Conservation (phyloP, 2,113 vertebrate species). For the Pao palembangensis region DNA sequence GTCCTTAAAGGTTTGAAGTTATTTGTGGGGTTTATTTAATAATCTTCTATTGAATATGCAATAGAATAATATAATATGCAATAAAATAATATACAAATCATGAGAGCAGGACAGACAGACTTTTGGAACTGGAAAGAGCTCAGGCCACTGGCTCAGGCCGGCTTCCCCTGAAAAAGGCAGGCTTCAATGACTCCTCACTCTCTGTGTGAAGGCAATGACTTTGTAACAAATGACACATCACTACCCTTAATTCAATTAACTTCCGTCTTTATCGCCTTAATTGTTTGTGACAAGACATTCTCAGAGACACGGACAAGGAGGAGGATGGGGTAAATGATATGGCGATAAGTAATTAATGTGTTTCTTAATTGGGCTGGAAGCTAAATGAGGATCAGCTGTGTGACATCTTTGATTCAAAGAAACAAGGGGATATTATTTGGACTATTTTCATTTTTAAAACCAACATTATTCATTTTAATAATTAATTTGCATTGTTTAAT, state of each 20-base stretch:
- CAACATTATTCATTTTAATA: too few species aligned
- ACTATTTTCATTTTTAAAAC: not conserved
- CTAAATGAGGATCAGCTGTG: conserved; percentile 24
- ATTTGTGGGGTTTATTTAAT: too few species aligned
- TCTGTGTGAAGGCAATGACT: conserved; percentile 50
- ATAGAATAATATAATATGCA: too few species aligned
- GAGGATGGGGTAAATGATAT: conserved; percentile 59
- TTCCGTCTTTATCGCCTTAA: conserved; percentile 69
- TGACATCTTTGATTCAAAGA: conserved; percentile 8
- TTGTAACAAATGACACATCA: conserved; percentile 61
- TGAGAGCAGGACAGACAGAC: conserved; percentile 47
- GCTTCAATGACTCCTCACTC: conserved; percentile 47
- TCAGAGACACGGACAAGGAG: conserved; percentile 31
- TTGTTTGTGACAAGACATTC: conserved; percentile 75
- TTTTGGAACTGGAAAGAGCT: conserved; percentile 45
- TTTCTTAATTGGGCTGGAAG: conserved; percentile 70
- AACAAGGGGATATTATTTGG: not conserved
- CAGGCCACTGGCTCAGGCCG: conserved; percentile 23
- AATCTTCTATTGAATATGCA: too few species aligned
- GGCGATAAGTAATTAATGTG: conserved; percentile 68
- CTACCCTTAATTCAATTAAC: conserved; percentile 71
- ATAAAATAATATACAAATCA: too few species aligned
- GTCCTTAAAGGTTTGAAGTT: too few species aligned
- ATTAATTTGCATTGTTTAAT: conserved; percentile 7
- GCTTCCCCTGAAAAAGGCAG: conserved; percentile 26